Evolutionary conservation across 1,140 invertebrate genomes (phyloP).

Genomic region (Metopolophium dirhodum): DNA sequence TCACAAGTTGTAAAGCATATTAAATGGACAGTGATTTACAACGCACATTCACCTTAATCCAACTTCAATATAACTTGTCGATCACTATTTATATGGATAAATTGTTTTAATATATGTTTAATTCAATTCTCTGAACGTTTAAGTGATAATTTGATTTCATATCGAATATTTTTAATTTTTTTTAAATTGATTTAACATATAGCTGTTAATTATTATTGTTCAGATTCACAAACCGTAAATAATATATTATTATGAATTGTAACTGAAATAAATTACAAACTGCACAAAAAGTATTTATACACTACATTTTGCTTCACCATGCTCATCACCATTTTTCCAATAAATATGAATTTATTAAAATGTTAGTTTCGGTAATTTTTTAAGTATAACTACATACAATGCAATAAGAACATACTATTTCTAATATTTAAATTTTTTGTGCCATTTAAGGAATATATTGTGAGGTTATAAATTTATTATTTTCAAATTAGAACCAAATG

Average conservation of each 20-base stretch:
- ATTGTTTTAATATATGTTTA: neutral
- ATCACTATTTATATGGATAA: neutral
- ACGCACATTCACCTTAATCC: neutral
- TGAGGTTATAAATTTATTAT: too few relatives aligned
- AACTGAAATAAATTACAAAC: neutral
- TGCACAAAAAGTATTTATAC: neutral
- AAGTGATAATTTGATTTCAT: neutral
- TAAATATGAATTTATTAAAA: too few relatives aligned
- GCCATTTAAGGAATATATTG: neutral
- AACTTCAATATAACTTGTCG: neutral
- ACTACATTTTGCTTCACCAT: too few relatives aligned
- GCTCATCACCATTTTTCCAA: too few relatives aligned
- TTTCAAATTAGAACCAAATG: neutral
- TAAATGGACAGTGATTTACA: slow-evolving; percentile 34
- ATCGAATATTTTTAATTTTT: neutral
- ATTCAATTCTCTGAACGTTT: neutral
- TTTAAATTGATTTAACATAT: neutral
- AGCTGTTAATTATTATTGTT: neutral
- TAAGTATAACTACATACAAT: too few relatives aligned
- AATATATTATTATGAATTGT: neutral
- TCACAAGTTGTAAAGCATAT: slow-evolving; percentile 5
- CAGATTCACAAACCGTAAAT: neutral
- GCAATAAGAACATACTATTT: too few relatives aligned
- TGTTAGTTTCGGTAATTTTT: too few relatives aligned
- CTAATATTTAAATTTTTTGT: neutral